These are phyloP conservation scores for Scaptomyza polygonia DNA, from an alignment of 2,888 invertebrate species.

Conservation along the genomic window DNA sequence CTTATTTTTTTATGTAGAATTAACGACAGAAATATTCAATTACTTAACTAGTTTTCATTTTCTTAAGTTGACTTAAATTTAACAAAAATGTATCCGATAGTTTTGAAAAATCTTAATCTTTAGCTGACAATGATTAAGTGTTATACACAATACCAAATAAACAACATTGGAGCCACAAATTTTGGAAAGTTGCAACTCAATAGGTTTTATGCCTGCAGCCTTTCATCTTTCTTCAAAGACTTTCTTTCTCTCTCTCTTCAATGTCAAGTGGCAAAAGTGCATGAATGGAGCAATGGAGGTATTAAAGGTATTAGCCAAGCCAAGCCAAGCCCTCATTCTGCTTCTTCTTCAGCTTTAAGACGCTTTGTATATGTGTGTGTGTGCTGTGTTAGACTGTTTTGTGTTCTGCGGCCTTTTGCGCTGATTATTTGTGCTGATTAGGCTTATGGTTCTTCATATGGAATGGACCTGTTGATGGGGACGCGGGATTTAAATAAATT, in stretches of 20 bases:
- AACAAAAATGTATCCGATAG: no score
- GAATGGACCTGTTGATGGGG: constrained; percentile 52
- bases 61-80: background rate
- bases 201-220: background rate
- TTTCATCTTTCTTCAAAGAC: constrained; percentile 22
- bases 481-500: constrained; percentile 71
- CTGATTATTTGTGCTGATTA: constrained; percentile 71
- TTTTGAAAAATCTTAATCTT: constrained; percentile 1
- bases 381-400: constrained; percentile 22
- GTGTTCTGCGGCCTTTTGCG: constrained; percentile 22
- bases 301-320: constrained; percentile 25
- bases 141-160: background rate
- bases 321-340: constrained; percentile 35
- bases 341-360: background rate
- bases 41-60: no score
- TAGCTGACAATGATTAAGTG: constrained; percentile 3
- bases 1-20: background rate
- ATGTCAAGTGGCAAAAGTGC: constrained; percentile 34
- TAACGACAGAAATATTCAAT: background rate
- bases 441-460: constrained; percentile 74
- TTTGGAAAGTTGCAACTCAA: constrained; percentile 8
- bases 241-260: constrained; percentile 5
- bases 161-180: constrained; percentile 4
- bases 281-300: constrained; percentile 17
- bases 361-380: background rate